Evolutionary conservation across 2,888 invertebrate species (phyloP).

Genomic region (Himalopsyche kuldschensis): DNA sequence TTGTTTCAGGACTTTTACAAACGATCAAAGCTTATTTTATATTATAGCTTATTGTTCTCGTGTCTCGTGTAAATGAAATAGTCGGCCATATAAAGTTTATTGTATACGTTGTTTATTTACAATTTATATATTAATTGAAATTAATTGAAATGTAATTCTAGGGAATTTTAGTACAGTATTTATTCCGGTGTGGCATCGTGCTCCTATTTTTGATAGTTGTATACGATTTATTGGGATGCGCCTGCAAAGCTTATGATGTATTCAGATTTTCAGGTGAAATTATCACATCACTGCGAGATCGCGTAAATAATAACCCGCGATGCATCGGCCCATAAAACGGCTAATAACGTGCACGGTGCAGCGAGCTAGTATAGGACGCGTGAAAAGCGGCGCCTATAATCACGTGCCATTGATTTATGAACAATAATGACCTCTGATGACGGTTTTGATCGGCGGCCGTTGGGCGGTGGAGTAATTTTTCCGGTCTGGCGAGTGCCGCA

Average conservation of each 20-base stretch:
- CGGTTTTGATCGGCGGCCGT: constrained; percentile 3
- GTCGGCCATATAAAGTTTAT: too few relatives aligned
- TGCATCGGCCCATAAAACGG: neutral
- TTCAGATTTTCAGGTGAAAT: neutral
- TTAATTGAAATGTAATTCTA: too few relatives aligned
- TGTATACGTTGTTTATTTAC: too few relatives aligned
- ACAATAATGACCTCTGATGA: neutral
- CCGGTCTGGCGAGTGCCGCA: constrained; percentile 1
- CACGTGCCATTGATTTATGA: neutral
- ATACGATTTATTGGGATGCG: too few relatives aligned
- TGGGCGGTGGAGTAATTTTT: neutral
- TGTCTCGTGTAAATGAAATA: too few relatives aligned
- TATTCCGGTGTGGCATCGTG: too few relatives aligned
- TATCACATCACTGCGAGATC: neutral
- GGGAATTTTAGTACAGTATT: too few relatives aligned
- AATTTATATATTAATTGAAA: too few relatives aligned
- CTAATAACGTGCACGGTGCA: neutral
- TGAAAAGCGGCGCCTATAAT: constrained; percentile 1
- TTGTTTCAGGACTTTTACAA: too few relatives aligned
- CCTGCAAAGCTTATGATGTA: neutral
- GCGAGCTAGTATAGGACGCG: neutral
- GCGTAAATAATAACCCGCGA: neutral
- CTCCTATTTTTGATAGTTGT: too few relatives aligned
- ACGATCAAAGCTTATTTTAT: too few relatives aligned
- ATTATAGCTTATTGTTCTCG: too few relatives aligned